Percentiles rank a stretch among this genome's conserved stretches.
These are phyloP conservation scores for Mastomys coucha DNA, from an alignment of 2,113 vertebrate species.

Conservation along the genomic window DNA sequence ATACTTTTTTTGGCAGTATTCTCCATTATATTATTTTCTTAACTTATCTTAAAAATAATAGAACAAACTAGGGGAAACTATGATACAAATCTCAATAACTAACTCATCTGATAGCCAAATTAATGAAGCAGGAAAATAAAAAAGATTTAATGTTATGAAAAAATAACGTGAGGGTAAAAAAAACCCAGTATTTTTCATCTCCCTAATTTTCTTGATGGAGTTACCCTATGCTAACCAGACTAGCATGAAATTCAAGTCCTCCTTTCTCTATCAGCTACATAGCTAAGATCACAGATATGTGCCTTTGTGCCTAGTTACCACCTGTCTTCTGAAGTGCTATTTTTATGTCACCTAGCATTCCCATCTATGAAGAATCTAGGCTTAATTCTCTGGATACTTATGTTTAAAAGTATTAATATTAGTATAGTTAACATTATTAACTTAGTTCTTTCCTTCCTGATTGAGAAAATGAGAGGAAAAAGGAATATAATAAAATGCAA, in stretches of 20 bases:
- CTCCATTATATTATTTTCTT: constrained; percentile 23
- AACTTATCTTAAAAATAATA: constrained; percentile 51
- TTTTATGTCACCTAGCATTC: not conserved
- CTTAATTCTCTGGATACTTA: not conserved
- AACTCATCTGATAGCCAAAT: not conserved
- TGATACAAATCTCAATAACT: constrained; percentile 48
- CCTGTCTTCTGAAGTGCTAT: not conserved
- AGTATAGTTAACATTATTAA: constrained; percentile 5
- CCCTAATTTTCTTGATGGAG: not conserved
- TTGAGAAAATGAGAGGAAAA: not conserved
- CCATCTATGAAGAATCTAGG: not conserved
- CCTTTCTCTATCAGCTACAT: not conserved
- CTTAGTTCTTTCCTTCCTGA: not conserved
- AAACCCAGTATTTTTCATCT: not conserved
- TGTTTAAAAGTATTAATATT: constrained; percentile 53
- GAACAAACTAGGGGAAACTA: not conserved
- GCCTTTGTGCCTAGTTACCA: not conserved
- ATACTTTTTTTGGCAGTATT: constrained; percentile 13
- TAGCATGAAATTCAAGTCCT: not conserved
- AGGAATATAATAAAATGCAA: constrained; percentile 3
- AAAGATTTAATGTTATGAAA: constrained; percentile 30
- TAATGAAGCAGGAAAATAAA: constrained; percentile 31
- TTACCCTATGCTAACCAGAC: not conserved
- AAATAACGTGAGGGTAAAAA: constrained; percentile 27
- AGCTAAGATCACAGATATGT: not conserved